Base-by-base conservation (phyloP, 2,113 vertebrate species). In the Pardalotus punctatus region DNA sequence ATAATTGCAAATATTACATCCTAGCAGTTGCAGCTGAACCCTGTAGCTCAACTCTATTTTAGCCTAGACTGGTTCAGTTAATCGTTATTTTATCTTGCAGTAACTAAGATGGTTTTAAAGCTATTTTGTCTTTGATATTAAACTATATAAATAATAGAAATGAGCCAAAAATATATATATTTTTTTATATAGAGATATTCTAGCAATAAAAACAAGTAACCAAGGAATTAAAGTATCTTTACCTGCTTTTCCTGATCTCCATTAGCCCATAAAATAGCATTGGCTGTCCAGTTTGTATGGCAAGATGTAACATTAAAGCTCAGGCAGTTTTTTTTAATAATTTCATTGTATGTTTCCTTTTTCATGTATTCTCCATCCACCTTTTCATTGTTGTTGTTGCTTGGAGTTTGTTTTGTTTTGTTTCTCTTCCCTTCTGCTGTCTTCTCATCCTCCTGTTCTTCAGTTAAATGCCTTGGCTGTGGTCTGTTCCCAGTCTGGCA, bases 1-100 rank as follows among this genome's bases (percentile, higher is more conserved):
- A 62, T 96, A 94, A 91, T 90, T 93, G 36, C 54, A 92, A 85
- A 76, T 76, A 66, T 69, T 90, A 53, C n/a, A 57, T 58, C 53
- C 35, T 89, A 62, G 58, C 43, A 58, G 60, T 62, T 70, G 40
- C 64, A 71, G 56, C 57, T 54, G 79, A 92, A 77, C 31, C 61
- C 77, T 71, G 58, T 14, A 71, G 62, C 43, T 82, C 83, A 76
- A 69, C 25, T 66, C 25, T 81, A 10, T 78, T 89, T 87, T 78
- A 80, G 29, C 21, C 22, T 70, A 1, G 50, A 51, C 4, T 14
- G 38, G 73, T 87, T 90, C 53, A 47, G 24, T 69, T 92, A 91
- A 82, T 24, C 29, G 66, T 60, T 81, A 58, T 82, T 94, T 86
- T 70, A 56, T 73, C 27, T 81, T 92, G 24, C 22, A 64, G 56